Evolutionary conservation across 2,113 vertebrate species (phyloP).

Genomic region (Hiodon alosoides): DNA sequence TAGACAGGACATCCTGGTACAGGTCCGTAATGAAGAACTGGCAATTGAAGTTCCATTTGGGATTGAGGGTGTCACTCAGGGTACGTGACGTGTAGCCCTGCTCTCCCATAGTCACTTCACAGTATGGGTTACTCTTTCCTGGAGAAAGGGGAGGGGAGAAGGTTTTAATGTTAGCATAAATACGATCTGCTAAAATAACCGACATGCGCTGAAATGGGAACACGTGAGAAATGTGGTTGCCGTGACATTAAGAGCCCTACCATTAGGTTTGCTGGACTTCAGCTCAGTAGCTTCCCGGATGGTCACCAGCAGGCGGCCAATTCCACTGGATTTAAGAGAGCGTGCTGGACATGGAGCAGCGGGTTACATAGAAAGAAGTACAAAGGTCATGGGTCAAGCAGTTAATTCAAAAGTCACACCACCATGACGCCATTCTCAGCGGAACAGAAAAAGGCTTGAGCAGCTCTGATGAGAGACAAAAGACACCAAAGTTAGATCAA

Average conservation of each 20-base stretch:
- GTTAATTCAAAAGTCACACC: background rate
- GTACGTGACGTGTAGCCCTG: conserved; percentile 88
- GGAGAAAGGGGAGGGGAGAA: background rate
- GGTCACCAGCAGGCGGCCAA: conserved; percentile 86
- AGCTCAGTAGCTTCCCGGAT: conserved; percentile 88
- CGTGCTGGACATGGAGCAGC: conserved; percentile 65
- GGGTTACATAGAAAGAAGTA: background rate
- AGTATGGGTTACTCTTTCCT: conserved; percentile 93
- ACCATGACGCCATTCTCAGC: background rate
- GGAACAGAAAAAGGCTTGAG: background rate
- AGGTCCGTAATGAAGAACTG: conserved; percentile 93
- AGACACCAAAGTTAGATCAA: too few species aligned
- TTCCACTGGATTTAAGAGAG: conserved; percentile 80
- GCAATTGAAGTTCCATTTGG: conserved; percentile 97
- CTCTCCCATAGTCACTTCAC: conserved; percentile 90
- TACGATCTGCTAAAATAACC: background rate
- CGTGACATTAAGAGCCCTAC: conserved; percentile 50
- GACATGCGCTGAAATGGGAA: too few species aligned
- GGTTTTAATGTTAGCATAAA: background rate
- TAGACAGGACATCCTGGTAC: conserved; percentile 89
- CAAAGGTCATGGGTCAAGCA: background rate
- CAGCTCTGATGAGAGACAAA: too few species aligned
- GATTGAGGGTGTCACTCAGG: conserved; percentile 81
- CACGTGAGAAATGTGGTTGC: too few species aligned
- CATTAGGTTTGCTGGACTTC: conserved; percentile 80